Percentiles rank a stretch among this genome's conserved stretches.
Evolutionary conservation across 2,113 vertebrate species (phyloP).

Genomic region (Nothocercus nigrocapillus): DNA sequence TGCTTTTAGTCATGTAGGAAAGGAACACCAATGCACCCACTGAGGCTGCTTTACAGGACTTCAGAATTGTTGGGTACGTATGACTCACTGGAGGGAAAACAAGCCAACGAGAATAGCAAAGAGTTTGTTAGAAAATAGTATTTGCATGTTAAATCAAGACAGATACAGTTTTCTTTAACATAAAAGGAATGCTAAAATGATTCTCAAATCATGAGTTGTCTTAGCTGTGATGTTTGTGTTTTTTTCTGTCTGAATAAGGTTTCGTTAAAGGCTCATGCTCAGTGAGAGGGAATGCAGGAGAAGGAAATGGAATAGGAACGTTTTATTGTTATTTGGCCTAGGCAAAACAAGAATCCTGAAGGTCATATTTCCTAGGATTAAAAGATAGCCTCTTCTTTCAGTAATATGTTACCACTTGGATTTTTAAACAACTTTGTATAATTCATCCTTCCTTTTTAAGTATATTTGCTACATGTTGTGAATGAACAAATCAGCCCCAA

Average conservation of each 20-base stretch:
- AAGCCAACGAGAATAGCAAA: not conserved
- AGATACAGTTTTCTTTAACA: not conserved
- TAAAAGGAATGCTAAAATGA: not conserved
- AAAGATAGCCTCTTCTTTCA: not conserved
- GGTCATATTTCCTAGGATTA: not conserved
- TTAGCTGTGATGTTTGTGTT: not conserved
- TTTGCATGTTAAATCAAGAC: not conserved
- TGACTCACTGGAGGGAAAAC: not conserved
- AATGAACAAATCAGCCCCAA: constrained; percentile 24
- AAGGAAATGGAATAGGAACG: not conserved
- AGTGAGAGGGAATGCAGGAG: not conserved
- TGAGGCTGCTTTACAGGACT: not conserved
- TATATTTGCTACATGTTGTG: not conserved
- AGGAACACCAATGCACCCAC: too few species aligned
- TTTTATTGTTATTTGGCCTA: not conserved
- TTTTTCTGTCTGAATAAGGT: not conserved
- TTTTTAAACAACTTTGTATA: not conserved
- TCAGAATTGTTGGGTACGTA: not conserved
- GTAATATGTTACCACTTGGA: not conserved
- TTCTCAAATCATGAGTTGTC: not conserved
- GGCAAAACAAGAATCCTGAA: not conserved
- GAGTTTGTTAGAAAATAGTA: not conserved
- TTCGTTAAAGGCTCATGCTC: not conserved
- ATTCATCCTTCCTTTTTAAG: not conserved
- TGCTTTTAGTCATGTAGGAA: not conserved